A percentile compares a stretch with the other conserved stretches of the same genome.
Evolutionary conservation across 2,113 vertebrate species (phyloP).

Genomic region (Odobenus rosmarus): DNA sequence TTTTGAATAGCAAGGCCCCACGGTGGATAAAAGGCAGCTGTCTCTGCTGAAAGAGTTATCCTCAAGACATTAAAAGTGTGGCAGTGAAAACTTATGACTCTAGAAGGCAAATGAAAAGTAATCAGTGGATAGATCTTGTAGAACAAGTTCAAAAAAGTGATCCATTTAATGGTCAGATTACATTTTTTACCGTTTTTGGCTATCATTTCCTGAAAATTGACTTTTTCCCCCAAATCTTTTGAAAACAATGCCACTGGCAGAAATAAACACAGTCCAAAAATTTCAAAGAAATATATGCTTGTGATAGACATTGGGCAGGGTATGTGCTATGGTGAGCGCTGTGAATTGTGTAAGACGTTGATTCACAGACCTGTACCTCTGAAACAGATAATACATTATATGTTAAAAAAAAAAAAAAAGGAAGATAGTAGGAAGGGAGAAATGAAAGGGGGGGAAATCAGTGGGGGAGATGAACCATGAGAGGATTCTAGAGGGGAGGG

Average conservation of each 20-base stretch:
- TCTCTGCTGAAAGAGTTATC: neutral
- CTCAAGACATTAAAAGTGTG: neutral
- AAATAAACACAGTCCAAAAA: neutral
- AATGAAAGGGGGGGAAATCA: no score
- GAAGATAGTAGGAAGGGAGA: no score
- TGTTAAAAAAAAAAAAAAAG: no score
- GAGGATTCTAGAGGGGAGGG: no score
- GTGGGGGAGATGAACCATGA: no score
- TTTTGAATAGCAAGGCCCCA: neutral
- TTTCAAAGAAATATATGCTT: neutral
- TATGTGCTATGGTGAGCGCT: no score
- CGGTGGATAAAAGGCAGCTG: neutral
- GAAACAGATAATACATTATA: no score
- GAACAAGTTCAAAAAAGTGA: neutral
- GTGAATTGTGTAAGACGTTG: no score
- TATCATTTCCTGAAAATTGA: neutral
- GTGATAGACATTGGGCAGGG: no score
- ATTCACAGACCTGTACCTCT: no score
- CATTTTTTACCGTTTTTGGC: neutral
- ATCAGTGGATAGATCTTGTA: neutral
- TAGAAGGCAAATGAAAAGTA: neutral
- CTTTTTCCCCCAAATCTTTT: neutral
- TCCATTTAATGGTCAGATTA: neutral
- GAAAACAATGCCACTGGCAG: neutral
- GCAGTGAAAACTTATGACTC: neutral